Evolutionary conservation across 2,888 invertebrate genomes (phyloP).

Genomic region (Heteropelma amictum): DNA sequence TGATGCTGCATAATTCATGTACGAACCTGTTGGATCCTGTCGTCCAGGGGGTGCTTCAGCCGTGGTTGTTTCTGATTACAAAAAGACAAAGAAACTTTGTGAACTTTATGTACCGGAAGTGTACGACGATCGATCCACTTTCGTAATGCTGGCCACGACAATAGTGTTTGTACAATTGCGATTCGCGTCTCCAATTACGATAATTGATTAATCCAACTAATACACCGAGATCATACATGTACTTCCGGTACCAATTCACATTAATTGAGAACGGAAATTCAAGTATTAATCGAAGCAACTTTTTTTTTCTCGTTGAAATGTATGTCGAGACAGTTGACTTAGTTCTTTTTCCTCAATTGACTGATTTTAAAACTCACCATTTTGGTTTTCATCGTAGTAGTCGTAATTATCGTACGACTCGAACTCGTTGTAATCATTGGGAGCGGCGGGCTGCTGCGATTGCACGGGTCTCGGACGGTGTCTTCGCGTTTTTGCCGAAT

Average conservation of each 20-base stretch:
- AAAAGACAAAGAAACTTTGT: neutral
- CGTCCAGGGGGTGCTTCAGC: constrained; percentile 10
- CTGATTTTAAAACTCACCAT: constrained; percentile 58
- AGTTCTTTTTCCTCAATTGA: neutral
- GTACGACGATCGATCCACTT: constrained; percentile 8
- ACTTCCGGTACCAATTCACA: constrained; percentile 33
- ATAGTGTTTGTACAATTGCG: constrained; percentile 15
- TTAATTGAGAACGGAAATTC: constrained; percentile 20
- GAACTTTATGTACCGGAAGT: constrained; percentile 10
- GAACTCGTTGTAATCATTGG: constrained; percentile 62
- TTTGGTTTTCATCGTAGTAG: constrained; percentile 65
- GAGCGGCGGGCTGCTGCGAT: constrained; percentile 59
- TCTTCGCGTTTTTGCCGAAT: constrained; percentile 54
- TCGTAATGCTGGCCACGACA: constrained; percentile 10
- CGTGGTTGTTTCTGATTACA: constrained; percentile 43
- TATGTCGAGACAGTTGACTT: neutral
- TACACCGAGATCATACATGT: constrained; percentile 27
- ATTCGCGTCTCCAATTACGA: constrained; percentile 48
- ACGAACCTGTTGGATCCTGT: constrained; percentile 25
- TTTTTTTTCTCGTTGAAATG: neutral
- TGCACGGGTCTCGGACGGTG: constrained; percentile 57
- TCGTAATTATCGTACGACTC: constrained; percentile 68
- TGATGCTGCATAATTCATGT: neutral
- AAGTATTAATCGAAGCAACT: neutral
- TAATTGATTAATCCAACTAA: constrained; percentile 55